A percentile compares a stretch with the other conserved stretches of the same genome.
Conservation (phyloP, 2,797 vertebrate species). For the Diplodus puntazzo region DNA sequence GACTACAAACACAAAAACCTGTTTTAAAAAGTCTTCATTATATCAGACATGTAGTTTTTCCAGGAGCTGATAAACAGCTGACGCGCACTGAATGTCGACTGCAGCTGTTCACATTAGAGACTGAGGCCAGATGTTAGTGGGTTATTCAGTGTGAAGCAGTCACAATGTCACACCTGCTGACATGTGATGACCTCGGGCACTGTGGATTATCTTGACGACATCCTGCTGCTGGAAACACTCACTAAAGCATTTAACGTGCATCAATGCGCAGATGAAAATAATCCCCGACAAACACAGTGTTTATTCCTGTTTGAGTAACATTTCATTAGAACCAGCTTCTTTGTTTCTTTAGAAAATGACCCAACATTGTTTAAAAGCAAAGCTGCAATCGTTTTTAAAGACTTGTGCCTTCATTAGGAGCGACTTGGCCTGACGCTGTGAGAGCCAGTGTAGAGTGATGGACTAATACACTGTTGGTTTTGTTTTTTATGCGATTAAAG, state of each 20-base stretch:
- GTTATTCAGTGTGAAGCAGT: not conserved
- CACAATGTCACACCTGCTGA: not conserved
- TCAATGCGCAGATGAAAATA: not conserved
- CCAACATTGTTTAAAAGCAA: too few relatives aligned
- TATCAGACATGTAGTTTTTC: too few relatives aligned
- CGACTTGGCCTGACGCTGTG: not conserved
- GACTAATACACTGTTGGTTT: not conserved
- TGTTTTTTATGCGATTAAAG: not conserved
- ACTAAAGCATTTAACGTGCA: not conserved
- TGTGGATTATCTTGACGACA: not conserved
- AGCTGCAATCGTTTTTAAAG: too few relatives aligned
- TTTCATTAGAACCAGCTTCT: not conserved
- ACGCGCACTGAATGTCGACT: too few relatives aligned
- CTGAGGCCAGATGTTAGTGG: too few relatives aligned
- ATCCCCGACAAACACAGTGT: not conserved
- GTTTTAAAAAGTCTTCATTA: too few relatives aligned
- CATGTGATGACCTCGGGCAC: not conserved
- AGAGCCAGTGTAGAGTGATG: not conserved
- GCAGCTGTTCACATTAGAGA: not conserved
- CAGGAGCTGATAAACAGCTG: too few relatives aligned
- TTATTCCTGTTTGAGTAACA: not conserved
- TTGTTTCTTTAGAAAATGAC: not conserved
- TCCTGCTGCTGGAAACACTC: not conserved
- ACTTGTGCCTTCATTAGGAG: not conserved
- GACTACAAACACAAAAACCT: too few relatives aligned